Evolutionary conservation across 2,113 vertebrate species (phyloP).

Genomic region (Gadus macrocephalus): DNA sequence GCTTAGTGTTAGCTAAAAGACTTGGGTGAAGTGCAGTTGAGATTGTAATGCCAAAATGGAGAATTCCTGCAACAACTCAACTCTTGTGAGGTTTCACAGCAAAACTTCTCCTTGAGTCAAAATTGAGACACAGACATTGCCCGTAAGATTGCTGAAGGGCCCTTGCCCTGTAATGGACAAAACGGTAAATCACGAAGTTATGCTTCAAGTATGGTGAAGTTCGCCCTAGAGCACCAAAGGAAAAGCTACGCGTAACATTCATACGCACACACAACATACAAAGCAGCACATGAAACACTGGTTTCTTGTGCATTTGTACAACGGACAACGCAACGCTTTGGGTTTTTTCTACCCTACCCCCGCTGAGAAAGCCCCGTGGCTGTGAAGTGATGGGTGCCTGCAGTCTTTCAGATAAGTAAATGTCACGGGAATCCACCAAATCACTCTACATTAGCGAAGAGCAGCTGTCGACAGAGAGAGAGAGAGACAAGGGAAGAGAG

Average conservation of each 20-base stretch:
- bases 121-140: too few relatives aligned
- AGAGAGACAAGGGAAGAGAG: too few relatives aligned
- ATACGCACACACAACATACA: neutral
- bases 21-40: too few relatives aligned
- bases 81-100: too few relatives aligned
- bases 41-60: too few relatives aligned
- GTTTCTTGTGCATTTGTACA: neutral
- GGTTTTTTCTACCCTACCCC: too few relatives aligned
- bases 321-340: neutral
- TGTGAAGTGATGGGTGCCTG: slow-evolving; percentile 12
- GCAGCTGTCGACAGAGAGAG: neutral
- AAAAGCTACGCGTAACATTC: neutral
- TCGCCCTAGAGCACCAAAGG: neutral
- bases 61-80: too few relatives aligned
- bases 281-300: neutral
- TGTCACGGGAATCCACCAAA: slow-evolving; percentile 27
- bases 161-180: too few relatives aligned
- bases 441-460: slow-evolving; percentile 24
- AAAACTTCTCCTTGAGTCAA: too few relatives aligned
- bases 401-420: slow-evolving; percentile 36
- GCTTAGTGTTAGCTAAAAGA: too few relatives aligned
- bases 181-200: neutral
- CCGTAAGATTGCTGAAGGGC: too few relatives aligned
- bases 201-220: neutral
- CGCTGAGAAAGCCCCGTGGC: neutral